A percentile compares a stretch with the other conserved stretches of the same genome.
Conservation (phyloP, 2,797 vertebrate species). For the Triplophysa bombifrons region DNA sequence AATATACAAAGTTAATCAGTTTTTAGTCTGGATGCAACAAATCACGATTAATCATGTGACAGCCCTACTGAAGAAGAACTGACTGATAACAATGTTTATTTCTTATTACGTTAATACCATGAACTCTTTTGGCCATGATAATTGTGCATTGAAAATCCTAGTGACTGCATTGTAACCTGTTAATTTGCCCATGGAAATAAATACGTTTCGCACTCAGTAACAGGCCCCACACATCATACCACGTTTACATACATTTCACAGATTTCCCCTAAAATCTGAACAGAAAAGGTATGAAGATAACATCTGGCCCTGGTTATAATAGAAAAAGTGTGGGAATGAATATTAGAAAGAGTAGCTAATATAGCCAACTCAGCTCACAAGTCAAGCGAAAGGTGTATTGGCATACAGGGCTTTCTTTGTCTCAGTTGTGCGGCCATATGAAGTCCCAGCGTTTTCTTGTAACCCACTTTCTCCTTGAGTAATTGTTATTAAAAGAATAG, state of each 20-base stretch:
- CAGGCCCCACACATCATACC: neutral
- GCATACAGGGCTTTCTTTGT: constrained; percentile 60
- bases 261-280: neutral
- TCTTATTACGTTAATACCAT: no score
- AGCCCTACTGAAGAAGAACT: no score
- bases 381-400: neutral
- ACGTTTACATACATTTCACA: neutral
- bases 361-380: neutral
- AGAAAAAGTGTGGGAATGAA: constrained; percentile 3
- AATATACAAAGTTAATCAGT: no score
- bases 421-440: constrained; percentile 46
- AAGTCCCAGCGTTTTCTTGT: constrained; percentile 67
- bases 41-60: no score
- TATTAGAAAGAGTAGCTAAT: constrained; percentile 13
- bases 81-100: no score
- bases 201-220: neutral
- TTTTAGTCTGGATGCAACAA: no score
- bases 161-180: neutral
- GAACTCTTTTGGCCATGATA: no score
- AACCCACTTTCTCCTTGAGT: constrained; percentile 70
- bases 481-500: constrained; percentile 75
- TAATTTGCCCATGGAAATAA: no score
- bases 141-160: no score
- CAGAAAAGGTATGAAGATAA: neutral
- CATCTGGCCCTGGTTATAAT: constrained; percentile 3